phyloP scores from a whole-genome alignment of 2,888 invertebrate genomes.

The Serrognathus titanus region DNA sequence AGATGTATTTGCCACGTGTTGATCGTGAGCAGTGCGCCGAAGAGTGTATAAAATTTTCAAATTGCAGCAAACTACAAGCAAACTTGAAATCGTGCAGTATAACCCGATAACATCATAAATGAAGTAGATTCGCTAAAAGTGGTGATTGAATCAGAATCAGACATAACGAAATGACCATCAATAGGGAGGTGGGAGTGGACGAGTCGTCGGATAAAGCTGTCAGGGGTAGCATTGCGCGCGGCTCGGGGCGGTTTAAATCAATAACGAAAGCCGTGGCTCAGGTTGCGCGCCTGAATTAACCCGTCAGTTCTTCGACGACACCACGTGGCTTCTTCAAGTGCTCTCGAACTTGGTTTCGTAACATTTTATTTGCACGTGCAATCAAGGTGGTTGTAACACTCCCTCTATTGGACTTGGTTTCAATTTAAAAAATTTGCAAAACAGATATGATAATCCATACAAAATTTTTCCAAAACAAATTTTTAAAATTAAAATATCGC shows the following conservation, averaged over 20 bases:
- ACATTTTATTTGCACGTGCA: no score
- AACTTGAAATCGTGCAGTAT: slow-evolving; percentile 2
- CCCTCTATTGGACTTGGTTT: no score
- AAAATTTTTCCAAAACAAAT: no score
- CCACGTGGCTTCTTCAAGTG: slow-evolving; percentile 15
- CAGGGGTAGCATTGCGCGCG: slow-evolving; percentile 35
- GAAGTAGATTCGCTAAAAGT: slow-evolving; percentile 26
- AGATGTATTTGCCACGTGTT: no score
- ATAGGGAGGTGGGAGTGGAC: slow-evolving; percentile 23
- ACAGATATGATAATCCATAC: no score
- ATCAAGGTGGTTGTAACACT: no score
- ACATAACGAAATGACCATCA: slow-evolving; percentile 41
- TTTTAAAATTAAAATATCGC: no score
- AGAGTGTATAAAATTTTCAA: no score
- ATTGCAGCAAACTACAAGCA: background rate
- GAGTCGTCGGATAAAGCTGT: slow-evolving; percentile 34
- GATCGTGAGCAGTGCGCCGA: no score
- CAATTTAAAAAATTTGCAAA: no score
- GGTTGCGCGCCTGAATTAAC: slow-evolving; percentile 37
- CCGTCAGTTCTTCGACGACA: slow-evolving; percentile 24
- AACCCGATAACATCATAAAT: slow-evolving; percentile 28
- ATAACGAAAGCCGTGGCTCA: slow-evolving; percentile 33
- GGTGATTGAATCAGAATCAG: slow-evolving; percentile 37
- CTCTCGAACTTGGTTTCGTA: no score
- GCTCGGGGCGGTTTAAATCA: slow-evolving; percentile 38